Base-by-base conservation (phyloP, 2,113 vertebrate species). In the Prunella fulvescens region DNA sequence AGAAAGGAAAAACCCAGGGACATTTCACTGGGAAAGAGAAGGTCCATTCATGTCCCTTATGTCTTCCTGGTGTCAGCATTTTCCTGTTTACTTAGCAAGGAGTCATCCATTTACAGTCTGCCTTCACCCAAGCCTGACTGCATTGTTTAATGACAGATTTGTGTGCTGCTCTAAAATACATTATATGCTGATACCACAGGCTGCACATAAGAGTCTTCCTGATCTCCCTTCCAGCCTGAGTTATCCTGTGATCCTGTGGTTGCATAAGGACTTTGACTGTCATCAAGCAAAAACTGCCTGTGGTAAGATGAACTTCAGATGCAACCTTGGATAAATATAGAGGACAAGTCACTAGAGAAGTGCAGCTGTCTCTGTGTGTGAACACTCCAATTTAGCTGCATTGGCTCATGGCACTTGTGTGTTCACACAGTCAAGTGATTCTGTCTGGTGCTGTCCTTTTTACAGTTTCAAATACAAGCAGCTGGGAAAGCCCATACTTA, bases 401-500 rank as follows among this genome's bases (percentile, higher is more conserved):
- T 14, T 77, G 80, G 66, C 58, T 94, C 53, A 79, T 45, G 54
- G 28, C 57, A 54, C 67, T 93, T 64, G 29, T 35, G 78, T 67
- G 37, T 83, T 93, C 81, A 76, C 67, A 67, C 9, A 66, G 66
- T 62, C 81, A 76, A 93, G 60, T 58, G 50, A 39, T 29, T 64
- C 71, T 86, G 44, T 73, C 78, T 81, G 42, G 11, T 86, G 69
- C 76, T 91, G 87, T 64, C 81, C 58, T 92, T 95, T 92, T 91
- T 7, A 37, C 72, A 89, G 92, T 91, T 94, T 86, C 45, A 4
- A 80, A 94, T 64, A 86, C 1, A 10, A 86, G 92, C 90, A 95
- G 44, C 87, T 96, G 94, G 92, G 77, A 89, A 94, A 96, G 50
- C 81, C 92, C 72, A 2, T 81, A 77, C 54, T 94, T 92, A 91